Base-by-base conservation (phyloP, 2,888 invertebrate species). In the Standfussiana lucernea region DNA sequence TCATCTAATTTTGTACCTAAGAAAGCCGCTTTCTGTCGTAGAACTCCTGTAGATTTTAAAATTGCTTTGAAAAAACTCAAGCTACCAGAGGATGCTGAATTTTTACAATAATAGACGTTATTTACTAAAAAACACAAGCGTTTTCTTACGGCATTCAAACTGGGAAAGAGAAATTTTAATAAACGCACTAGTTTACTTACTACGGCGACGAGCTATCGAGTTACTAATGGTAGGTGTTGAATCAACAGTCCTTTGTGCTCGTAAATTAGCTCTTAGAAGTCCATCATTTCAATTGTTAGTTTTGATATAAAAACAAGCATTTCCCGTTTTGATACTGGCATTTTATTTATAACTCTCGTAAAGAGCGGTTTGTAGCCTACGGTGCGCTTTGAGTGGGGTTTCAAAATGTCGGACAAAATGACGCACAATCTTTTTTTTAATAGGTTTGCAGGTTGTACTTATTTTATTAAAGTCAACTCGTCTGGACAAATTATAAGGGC, bases 161-260 rank as follows among this genome's bases (percentile, higher is more conserved):
- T 28, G 11, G 18, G n/a, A 75, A 75, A 67, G 45, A 66, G 45
- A 61, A 28, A 47, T 35, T 56, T 72, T 15, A 65, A 73, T 62
- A 37, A 77, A 79, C 42, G 2, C 15, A 18, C 50, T 45, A 37
- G 11, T 53, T 75, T 82, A 82, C 32, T 82, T 75, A 74, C 65
- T 21, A 18, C 37, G 6, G 66, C 21, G 13, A 6, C 3, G 8
- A 67, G 10, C 32, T 53, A 53, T 75, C 8, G 21, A 61, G n/a
- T 67, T 56, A 53, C 45, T 56, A 53, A 56, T 21, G 13, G 24
- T 24, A 56, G 45, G 53, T 67, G 67, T 76, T 18, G 18, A 76
- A 75, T 28, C 66, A 82, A 62, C 61, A 64, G 77, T 11, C 53
- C 76, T 79, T 79, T 76, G 62, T 82, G 24, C 45, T 76, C 40